Conservation (phyloP, 1,140 invertebrate genomes). For the Geopemphigus sp. region DNA sequence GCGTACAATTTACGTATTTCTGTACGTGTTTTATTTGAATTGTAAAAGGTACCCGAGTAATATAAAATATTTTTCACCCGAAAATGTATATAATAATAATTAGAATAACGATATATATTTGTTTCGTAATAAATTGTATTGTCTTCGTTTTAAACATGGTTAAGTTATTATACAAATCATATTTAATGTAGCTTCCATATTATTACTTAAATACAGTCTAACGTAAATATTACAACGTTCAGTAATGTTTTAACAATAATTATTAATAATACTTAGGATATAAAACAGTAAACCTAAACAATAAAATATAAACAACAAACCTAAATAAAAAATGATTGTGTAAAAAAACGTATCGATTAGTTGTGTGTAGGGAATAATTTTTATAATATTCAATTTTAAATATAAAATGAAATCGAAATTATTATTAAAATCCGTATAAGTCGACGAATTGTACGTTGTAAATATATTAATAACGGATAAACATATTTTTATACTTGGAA, state of each 20-base stretch:
- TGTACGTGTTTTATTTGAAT: too few species aligned
- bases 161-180: conserved; percentile 22
- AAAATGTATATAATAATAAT: conserved; percentile 5
- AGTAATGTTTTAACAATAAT: neutral
- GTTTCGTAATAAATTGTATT: conserved; percentile 9
- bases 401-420: too few species aligned
- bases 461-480: too few species aligned
- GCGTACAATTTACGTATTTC: too few species aligned
- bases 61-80: neutral
- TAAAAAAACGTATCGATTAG: too few species aligned
- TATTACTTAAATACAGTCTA: neutral
- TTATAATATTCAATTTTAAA: too few species aligned
- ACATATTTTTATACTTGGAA: too few species aligned
- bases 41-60: neutral
- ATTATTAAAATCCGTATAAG: too few species aligned
- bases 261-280: neutral
- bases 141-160: conserved; percentile 4
- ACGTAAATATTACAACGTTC: neutral
- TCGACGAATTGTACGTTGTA: too few species aligned
- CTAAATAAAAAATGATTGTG: neutral
- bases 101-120: neutral
- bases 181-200: neutral
- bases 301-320: too few species aligned
- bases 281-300: too few species aligned
- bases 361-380: too few species aligned